Base-by-base conservation (phyloP, 1,140 invertebrate species). In the Pseudomyrmex pallidus region DNA sequence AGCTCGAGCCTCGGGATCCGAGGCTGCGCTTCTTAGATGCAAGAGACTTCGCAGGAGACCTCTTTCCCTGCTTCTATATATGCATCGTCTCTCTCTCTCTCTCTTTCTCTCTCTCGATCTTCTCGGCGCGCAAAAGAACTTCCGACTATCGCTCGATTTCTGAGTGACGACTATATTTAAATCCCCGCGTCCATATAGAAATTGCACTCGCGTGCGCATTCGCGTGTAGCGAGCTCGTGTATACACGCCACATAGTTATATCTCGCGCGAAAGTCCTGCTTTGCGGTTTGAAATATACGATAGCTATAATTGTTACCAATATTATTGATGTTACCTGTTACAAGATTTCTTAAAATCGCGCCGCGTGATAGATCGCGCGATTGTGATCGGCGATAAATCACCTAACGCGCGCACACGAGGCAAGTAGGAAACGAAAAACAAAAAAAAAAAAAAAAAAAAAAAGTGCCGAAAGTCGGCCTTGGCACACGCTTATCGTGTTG, bases 381-480 rank as follows among this genome's bases (percentile, higher is more conserved):
- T 35, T 35, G 5, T 35, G 35, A 35, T 35, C 35, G 35, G 5
- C 35, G 35, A 35, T 35, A 35, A 35, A 35, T 35, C 35, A 35
- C 5, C 35, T 7, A 35, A 35, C 5, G 35, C 35, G 35, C 35
- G 35, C 35, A 7, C 35, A 35, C 35, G 5, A 35, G 4, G 35
- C 35, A 1, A 1, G 35, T 35, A 7, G 35, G 35, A 35, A 35
- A 35, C 35, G 35, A 7, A 35, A 35, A 35, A 22, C 20, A 22
- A 35, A 35, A 35, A 0, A 35, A 35, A 35, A 35, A 7, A 35
- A 35, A 35, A 35, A 7, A 35, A 35, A 35, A 35, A 3, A 85
- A 85, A 85, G 66, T 68, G 84, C 82, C 82, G 84, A 85, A 85
- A 85, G 84, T 72, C 84, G 52, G 72, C 25, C 50, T 66, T 74